These are phyloP conservation scores for Lamprologus tigripictilis DNA, from an alignment of 2,113 vertebrate genomes.

Conservation along the genomic window DNA sequence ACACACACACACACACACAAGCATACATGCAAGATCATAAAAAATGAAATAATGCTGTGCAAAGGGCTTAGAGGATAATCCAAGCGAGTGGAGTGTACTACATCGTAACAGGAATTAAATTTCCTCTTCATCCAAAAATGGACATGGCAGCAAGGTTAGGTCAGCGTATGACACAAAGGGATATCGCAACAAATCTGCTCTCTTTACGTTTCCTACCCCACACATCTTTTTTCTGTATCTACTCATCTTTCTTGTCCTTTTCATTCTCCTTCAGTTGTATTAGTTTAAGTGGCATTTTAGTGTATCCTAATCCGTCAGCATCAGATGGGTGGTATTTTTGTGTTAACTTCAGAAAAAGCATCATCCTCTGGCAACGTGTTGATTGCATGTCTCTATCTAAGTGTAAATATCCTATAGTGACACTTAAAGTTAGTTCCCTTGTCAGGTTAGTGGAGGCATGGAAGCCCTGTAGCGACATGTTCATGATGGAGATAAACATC, in stretches of 20 bases:
- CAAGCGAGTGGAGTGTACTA: conserved; percentile 53
- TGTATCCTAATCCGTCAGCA: neutral
- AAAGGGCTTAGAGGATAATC: conserved; percentile 73
- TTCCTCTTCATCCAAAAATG: conserved; percentile 57
- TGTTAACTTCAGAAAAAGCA: neutral
- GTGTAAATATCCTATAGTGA: neutral
- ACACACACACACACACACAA: neutral
- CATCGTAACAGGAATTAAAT: conserved; percentile 64
- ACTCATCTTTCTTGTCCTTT: neutral
- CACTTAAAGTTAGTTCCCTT: conserved; percentile 10
- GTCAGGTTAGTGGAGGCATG: conserved; percentile 8
- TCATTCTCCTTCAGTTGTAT: neutral
- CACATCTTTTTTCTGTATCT: neutral
- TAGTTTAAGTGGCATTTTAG: neutral
- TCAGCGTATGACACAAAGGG: conserved; percentile 19
- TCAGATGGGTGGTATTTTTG: neutral
- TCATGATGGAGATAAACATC: conserved; percentile 20
- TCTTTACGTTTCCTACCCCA: neutral
- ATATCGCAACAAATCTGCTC: conserved; percentile 3
- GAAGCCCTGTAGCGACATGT: neutral
- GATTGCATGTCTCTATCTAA: neutral
- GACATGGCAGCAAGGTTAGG: conserved; percentile 35
- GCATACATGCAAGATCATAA: conserved; percentile 11
- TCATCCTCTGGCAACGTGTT: neutral
- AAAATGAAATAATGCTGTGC: conserved; percentile 65